Base-by-base conservation (phyloP, 1,140 invertebrate genomes). In the Hyles euphorbiae region DNA sequence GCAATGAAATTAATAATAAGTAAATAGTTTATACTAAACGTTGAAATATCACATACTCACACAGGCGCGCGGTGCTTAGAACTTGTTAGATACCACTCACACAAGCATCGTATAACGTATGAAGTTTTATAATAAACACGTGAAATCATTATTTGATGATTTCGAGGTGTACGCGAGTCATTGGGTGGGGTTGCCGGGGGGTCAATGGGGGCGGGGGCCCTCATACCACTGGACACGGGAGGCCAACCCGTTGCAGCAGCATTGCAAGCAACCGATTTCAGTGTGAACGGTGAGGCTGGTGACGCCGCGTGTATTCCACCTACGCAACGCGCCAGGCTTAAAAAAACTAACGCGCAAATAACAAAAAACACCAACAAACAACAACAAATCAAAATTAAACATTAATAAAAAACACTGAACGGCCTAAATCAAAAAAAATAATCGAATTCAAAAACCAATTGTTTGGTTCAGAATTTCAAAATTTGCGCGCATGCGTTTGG, bases 61-160 rank as follows among this genome's bases (percentile, higher is more conserved):
- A 57, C 68, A 71, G 60, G 69, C 63, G 56, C 53, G 65, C 67
- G 65, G 72, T 67, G 68, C 60, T 65, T 68, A 68, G 62, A 60
- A 70, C 65, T 68, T 74, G 61, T 58, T 65, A 72, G 60, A 68
- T 58, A 44, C n/a, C 51, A 58, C 53, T 46, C 60, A 34, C 58
- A 50, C 43, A 58, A 8, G 8, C 53, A 51, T 60, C 52, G 33
- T 57, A 47, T 57, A 68, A 69, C 67, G 61, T 70, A 61, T 67
- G 54, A 56, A 75, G 72, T 86, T 83, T 88, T 88, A 86, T 85
- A 78, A 81, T 85, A 83, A 85, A 84, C 83, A 84, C 74, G 75
- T 76, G 80, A 85, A 87, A 88, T 87, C 85, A 88, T 88, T 88
- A 87, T 85, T 87, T 87, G 85, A 88, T 87, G 83, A 88, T 88